Base-by-base conservation (phyloP, 1,140 invertebrate species). In the Ericerus pela region DNA sequence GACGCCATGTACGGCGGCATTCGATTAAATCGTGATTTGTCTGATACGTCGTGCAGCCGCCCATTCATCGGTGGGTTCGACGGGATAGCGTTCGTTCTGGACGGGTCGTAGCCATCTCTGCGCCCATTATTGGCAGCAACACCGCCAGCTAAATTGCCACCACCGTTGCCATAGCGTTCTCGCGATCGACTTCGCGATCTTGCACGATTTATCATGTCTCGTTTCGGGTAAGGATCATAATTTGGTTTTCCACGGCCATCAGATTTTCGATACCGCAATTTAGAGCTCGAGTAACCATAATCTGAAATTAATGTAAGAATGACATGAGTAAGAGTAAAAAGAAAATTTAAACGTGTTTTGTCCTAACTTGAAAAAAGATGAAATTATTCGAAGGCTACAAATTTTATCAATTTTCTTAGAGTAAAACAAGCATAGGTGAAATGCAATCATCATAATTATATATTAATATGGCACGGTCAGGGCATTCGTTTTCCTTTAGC, bases 111-210 rank as follows among this genome's bases (percentile, higher is more conserved):
- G 10, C 8, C 10, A 10, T 20, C 20, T 16, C 2, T 22, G 3
- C 20, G 22, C 41, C 8, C 4, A 5, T 24, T 24, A 24, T 24
- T 47, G 41, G 14, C 26, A 47, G 20, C 20, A 47, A 47, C n/a
- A n/a, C n/a, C n/a, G n/a, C n/a, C n/a, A n/a, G n/a, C n/a, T n/a
- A n/a, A n/a, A n/a, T n/a, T n/a, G n/a, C n/a, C n/a, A n/a, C n/a
- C n/a, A n/a, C n/a, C n/a, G n/a, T n/a, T n/a, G n/a, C n/a, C n/a
- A n/a, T 47, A 16, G 20, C 18, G 10, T 24, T 47, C 10, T 24
- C 20, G 41, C 41, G 41, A 47, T 24, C 26, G 22, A 16, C 41
- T 47, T 10, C 41, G 41, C 20, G 41, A 47, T 47, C 41, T 47
- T 18, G n/a, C 20, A 5, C 3, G 4, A 6, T 6, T 41, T 41